Percentiles rank a stretch among this genome's conserved stretches.
phyloP scores from a whole-genome alignment of 2,888 invertebrate species.

The Eupelmus urozonus region DNA sequence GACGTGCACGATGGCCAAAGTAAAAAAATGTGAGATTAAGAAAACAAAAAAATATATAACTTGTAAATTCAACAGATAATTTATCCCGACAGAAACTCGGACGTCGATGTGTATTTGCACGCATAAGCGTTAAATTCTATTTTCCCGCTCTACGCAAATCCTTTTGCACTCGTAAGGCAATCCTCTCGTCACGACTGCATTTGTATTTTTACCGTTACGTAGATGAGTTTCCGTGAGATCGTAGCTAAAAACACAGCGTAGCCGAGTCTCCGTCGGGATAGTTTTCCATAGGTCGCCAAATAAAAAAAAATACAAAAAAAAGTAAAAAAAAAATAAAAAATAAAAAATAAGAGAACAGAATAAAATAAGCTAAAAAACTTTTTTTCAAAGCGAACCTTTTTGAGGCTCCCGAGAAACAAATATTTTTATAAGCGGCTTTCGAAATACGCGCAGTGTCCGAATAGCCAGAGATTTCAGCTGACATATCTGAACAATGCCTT shows the following conservation, averaged over 20 bases:
- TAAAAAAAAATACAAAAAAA: constrained; percentile 14
- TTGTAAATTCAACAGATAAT: constrained; percentile 41
- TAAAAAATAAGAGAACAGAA: constrained; percentile 27
- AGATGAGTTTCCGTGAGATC: constrained; percentile 34
- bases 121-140: constrained; percentile 22
- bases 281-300: constrained; percentile 44
- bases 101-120: background rate
- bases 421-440: constrained; percentile 75
- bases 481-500: constrained; percentile 77
- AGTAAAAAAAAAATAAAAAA: constrained; percentile 54
- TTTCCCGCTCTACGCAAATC: constrained; percentile 27
- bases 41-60: constrained; percentile 38
- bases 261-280: constrained; percentile 42
- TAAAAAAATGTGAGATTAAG: constrained; percentile 36
- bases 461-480: constrained; percentile 74
- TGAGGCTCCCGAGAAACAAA: constrained; percentile 64
- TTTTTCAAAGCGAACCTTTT: constrained; percentile 61
- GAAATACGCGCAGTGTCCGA: constrained; percentile 70
- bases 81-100: constrained; percentile 38
- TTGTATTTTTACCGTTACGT: constrained; percentile 39
- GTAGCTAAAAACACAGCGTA: background rate
- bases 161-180: constrained; percentile 21
- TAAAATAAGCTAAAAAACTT: constrained; percentile 56
- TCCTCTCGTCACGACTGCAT: constrained; percentile 14
- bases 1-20: constrained; percentile 51